Conservation (phyloP, 2,797 vertebrate genomes). For the Poeciliopsis gracilis region DNA sequence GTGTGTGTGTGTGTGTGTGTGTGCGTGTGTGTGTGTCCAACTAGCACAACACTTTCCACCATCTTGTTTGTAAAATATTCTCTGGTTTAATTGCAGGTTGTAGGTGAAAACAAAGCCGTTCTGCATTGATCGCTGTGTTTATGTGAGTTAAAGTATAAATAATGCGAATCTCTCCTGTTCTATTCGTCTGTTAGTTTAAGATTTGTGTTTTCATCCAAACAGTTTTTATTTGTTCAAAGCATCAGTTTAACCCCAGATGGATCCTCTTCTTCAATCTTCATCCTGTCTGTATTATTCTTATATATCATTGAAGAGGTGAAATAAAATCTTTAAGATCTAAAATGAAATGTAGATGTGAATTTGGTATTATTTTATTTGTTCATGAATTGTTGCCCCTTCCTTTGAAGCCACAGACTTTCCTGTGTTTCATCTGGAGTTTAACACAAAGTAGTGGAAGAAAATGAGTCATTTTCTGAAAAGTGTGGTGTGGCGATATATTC, state of each 20-base stretch:
- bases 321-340: not conserved
- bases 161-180: constrained; percentile 10
- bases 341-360: not conserved
- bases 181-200: constrained; percentile 10
- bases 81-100: constrained; percentile 31
- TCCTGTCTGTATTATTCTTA: not conserved
- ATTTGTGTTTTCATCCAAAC: constrained; percentile 26
- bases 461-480: not conserved
- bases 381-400: not conserved
- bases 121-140: constrained; percentile 10
- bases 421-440: not conserved
- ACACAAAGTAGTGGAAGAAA: not conserved
- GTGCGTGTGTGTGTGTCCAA: constrained; percentile 33
- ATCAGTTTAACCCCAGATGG: not conserved
- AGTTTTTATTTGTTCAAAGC: not conserved
- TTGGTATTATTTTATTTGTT: not conserved
- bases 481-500: not conserved
- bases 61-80: constrained; percentile 31
- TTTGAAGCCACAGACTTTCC: not conserved
- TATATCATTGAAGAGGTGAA: not conserved
- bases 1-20: constrained; percentile 1
- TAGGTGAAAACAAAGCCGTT: constrained; percentile 34
- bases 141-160: constrained; percentile 8
- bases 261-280: not conserved
- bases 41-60: constrained; percentile 31